Percentiles rank a stretch among this genome's conserved stretches.
Evolutionary conservation across 2,113 vertebrate species (phyloP).

Genomic region (Ceyx margarethae): DNA sequence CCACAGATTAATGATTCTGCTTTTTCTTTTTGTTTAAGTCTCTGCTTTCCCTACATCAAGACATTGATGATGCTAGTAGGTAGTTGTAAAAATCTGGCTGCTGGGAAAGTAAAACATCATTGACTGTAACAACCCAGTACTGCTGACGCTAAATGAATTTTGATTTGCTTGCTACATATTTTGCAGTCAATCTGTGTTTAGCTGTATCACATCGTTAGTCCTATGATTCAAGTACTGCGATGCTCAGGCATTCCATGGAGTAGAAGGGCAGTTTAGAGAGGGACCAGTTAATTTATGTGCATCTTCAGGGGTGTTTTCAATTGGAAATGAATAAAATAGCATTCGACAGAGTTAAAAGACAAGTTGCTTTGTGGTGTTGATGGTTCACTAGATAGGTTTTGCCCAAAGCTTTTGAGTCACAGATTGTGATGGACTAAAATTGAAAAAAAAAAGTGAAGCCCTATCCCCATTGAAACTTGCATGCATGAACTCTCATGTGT

Average conservation of each 20-base stretch:
- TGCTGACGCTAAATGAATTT: slow-evolving; percentile 28
- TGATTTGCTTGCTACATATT: neutral
- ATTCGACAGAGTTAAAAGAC: slow-evolving; percentile 41
- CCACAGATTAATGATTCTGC: slow-evolving; percentile 8
- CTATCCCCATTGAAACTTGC: neutral
- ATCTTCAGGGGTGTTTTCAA: slow-evolving; percentile 11
- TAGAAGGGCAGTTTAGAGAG: neutral
- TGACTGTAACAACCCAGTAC: neutral
- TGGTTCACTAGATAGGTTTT: slow-evolving; percentile 31
- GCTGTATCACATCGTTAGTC: neutral
- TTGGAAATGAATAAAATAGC: slow-evolving; percentile 44
- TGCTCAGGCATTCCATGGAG: neutral
- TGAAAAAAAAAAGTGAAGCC: neutral
- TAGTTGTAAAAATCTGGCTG: slow-evolving; percentile 47
- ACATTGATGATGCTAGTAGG: neutral
- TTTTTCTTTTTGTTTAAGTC: neutral
- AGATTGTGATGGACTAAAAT: neutral
- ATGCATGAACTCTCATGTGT: slow-evolving; percentile 16
- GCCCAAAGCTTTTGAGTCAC: slow-evolving; percentile 5
- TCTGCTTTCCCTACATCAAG: neutral
- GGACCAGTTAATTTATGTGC: neutral
- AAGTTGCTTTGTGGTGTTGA: slow-evolving; percentile 12
- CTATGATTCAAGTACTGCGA: neutral
- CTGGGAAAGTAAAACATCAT: slow-evolving; percentile 13
- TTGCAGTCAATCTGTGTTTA: slow-evolving; percentile 18